Conservation (phyloP, 2,113 vertebrate species). For the Hypanus sabinus region DNA sequence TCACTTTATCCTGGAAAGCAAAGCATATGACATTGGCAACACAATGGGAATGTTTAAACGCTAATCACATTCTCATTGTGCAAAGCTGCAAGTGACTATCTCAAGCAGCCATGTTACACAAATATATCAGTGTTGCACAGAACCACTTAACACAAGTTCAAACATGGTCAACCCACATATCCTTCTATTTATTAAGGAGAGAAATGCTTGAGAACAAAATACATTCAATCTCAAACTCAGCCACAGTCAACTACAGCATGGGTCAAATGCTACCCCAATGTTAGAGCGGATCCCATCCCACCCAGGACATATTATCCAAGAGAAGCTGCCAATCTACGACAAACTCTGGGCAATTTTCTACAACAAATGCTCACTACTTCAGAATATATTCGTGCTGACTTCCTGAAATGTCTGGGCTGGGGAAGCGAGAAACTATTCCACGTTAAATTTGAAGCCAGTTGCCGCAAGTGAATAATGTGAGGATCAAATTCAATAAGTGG, state of each 20-base stretch:
- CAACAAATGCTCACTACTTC: neutral
- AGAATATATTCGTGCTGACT: neutral
- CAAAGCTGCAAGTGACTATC: neutral
- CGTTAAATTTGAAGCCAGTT: neutral
- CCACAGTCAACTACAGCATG: neutral
- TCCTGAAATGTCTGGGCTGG: neutral
- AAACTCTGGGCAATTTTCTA: conserved; percentile 7
- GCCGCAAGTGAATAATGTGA: neutral
- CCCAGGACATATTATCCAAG: neutral
- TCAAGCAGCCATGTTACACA: neutral
- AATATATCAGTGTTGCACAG: neutral
- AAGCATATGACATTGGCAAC: neutral
- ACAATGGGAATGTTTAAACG: neutral
- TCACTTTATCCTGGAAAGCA: neutral
- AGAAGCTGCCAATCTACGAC: neutral
- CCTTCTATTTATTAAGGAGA: neutral
- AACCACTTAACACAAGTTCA: neutral
- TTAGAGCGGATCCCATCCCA: neutral
- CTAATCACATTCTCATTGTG: neutral
- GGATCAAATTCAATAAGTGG: neutral
- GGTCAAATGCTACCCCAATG: neutral
- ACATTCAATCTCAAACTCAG: neutral
- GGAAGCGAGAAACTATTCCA: neutral
- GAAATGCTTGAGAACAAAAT: neutral
- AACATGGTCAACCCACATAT: neutral